Conservation (phyloP, 92 coral and sea anemone genomes). For the Epizoanthus ramosus region DNA sequence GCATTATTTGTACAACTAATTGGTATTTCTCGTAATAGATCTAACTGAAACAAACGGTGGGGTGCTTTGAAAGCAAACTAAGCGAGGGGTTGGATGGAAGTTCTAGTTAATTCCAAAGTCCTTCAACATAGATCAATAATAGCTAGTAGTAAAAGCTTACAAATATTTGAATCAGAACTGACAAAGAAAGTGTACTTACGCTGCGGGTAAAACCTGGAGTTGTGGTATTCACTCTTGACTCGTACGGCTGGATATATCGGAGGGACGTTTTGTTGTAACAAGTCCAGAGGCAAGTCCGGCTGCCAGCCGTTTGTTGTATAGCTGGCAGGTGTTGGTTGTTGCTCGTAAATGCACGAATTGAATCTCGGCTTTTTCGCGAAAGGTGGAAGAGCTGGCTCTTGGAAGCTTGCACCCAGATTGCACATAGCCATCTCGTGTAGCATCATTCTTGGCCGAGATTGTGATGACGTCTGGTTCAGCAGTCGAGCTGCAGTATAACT, state of each 20-base stretch:
- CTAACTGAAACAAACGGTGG: constrained; percentile 1
- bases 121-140: too few species aligned
- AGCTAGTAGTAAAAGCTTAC: too few species aligned
- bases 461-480: background rate
- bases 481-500: background rate
- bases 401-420: background rate
- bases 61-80: constrained; percentile 12
- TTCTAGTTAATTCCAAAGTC: constrained; percentile 5
- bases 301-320: background rate
- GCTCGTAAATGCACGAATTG: constrained; percentile 22
- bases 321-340: constrained; percentile 16
- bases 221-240: constrained; percentile 26
- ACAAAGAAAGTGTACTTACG: constrained; percentile 23
- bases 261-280: background rate
- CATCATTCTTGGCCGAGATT: constrained; percentile 24
- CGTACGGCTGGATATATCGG: constrained; percentile 9
- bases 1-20: background rate
- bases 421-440: constrained; percentile 15
- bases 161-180: background rate
- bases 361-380: constrained; percentile 22
- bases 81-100: background rate
- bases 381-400: background rate
- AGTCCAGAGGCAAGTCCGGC: background rate
- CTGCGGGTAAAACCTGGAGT: constrained; percentile 23
- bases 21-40: background rate